These are phyloP conservation scores for Pentamera pediparva DNA, from an alignment of 53 echinoderm and acorn worm genomes.

Conservation along the genomic window DNA sequence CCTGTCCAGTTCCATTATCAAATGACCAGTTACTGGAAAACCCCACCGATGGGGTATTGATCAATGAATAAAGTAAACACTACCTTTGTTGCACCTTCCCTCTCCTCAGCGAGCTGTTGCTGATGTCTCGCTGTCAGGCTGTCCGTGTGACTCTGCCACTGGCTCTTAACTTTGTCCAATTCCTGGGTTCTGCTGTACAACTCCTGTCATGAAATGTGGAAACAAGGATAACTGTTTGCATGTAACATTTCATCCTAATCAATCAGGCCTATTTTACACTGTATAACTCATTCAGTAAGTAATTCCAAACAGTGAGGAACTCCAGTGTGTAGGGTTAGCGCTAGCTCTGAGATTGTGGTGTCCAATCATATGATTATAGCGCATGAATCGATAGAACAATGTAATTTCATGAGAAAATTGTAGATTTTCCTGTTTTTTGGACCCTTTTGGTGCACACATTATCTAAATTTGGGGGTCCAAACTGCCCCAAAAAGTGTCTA, in stretches of 20 bases:
- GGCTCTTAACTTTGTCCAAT: conserved; percentile 63
- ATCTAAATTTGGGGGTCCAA: too few species aligned
- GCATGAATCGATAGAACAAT: too few species aligned
- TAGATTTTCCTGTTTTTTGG: too few species aligned
- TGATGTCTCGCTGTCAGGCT: conserved; percentile 69
- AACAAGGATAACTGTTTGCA: not conserved
- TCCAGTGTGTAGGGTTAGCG: too few species aligned
- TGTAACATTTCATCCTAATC: not conserved
- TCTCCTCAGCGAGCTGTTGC: conserved; percentile 80
- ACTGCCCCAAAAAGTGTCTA: too few species aligned
- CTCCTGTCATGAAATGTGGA: conserved; percentile 22
- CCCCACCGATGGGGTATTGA: not conserved
- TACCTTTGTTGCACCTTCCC: conserved; percentile 76
- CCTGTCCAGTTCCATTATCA: not conserved
- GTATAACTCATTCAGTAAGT: too few species aligned
- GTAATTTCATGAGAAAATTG: too few species aligned
- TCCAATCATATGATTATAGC: too few species aligned
- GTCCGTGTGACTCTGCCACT: conserved; percentile 80
- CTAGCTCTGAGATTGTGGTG: too few species aligned
- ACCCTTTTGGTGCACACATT: too few species aligned
- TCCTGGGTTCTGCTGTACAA: conserved; percentile 58
- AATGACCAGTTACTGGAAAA: not conserved
- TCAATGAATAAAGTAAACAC: not conserved
- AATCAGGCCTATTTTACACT: too few species aligned
- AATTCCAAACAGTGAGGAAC: too few species aligned